phyloP scores from a whole-genome alignment of 2,888 invertebrate species.

The Megastigmus dorsalis region DNA sequence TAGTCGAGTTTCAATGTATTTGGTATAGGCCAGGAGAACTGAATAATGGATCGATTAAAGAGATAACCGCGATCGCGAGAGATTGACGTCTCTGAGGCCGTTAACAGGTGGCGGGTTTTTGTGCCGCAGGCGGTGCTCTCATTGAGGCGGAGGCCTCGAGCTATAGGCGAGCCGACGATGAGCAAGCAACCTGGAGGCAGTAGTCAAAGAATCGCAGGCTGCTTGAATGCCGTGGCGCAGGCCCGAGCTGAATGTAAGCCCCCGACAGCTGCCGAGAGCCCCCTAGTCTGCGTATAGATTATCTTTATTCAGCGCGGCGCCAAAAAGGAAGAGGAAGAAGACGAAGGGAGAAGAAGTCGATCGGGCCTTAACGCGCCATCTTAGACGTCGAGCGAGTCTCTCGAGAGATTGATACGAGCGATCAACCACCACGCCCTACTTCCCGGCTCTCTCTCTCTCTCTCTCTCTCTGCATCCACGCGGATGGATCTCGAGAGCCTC shows the following conservation, averaged over 20 bases:
- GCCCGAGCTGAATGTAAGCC: background rate
- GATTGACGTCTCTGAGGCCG: background rate
- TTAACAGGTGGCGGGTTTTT: slow-evolving; percentile 34
- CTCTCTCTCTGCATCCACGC: background rate
- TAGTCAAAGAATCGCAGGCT: background rate
- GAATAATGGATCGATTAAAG: too few species aligned
- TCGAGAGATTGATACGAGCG: slow-evolving; percentile 56
- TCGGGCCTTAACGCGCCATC: background rate
- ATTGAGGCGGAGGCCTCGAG: too few species aligned
- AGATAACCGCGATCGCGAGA: too few species aligned
- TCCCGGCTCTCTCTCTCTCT: slow-evolving; percentile 1
- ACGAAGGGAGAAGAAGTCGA: background rate
- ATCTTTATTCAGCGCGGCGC: too few species aligned
- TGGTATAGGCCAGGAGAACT: too few species aligned
- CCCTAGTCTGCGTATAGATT: background rate
- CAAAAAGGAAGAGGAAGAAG: too few species aligned
- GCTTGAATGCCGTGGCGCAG: background rate
- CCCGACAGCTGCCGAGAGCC: background rate
- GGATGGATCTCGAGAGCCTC: too few species aligned
- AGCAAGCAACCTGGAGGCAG: background rate
- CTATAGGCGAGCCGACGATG: background rate
- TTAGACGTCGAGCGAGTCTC: background rate
- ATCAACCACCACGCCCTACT: slow-evolving; percentile 51
- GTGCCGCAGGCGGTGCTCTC: too few species aligned
- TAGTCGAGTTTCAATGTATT: too few species aligned